Base-by-base conservation (phyloP, 2,888 invertebrate species). In the Lochmaea crataegi region DNA sequence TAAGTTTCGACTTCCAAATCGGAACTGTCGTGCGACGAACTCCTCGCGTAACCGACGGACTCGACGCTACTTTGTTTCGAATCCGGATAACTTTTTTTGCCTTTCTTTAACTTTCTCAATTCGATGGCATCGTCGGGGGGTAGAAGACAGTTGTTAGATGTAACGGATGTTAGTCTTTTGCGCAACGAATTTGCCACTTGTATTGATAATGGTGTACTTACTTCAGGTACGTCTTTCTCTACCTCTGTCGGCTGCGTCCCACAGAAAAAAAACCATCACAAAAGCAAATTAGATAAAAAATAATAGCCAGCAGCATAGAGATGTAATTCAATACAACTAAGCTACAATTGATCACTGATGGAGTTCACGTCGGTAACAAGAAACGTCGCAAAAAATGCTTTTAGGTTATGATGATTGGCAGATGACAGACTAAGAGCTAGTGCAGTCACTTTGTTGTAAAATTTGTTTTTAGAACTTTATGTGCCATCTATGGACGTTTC, bases 191-290 rank as follows among this genome's bases (percentile, higher is more conserved):
- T 76, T 60, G 81, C 75, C 71, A 81, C 77, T 76, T 82, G 82
- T 76, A 82, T 79, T 75, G 82, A 81, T 72, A 82, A 75, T 77
- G 82, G 77, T 76, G 82, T 88, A 88, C 88, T 88, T 87, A 88
- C 88, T 86, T 87, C 86, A 76, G 81, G 79, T 45, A 80, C 75
- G 66, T 83, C 81, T 82, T 84, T 85, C 80, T 86, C 84, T 78
- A 84, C 84, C 76, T 83, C 85, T 76, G 83, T 84, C 68, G 84
- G 86, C 87, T 86, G 87, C 87, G 83, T 84, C 85, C 84, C 68
- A 71, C 41, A 63, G 72, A 70, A 53, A 51, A 51, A 53, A 71
- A 70, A 66, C 78, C 77, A 81, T 81, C 79, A 79, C 78, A 80
- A 80, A 79, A 80, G 77, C 75, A 75, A 77, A 77, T 79, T 80